Evolutionary conservation across 1,140 invertebrate genomes (phyloP), one percentile per base, ranked within the genome.

Genomic region (Vanessa tameamea): DNA sequence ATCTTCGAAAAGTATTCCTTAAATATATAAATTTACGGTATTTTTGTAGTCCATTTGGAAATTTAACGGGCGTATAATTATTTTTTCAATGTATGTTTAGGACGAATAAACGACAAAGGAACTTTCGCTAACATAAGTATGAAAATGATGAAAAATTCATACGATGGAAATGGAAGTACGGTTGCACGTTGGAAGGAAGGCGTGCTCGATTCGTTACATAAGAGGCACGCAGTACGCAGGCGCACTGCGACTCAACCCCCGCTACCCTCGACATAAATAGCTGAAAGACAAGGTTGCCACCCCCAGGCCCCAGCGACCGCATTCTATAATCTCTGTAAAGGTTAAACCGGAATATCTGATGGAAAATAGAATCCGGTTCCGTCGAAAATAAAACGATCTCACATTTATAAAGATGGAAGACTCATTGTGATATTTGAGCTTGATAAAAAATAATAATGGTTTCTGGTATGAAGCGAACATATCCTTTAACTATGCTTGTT

Each of bases 231-330:
- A 80, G 69, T 72, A 86, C 80, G 87, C 86, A 81, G 87, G 90
- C 90, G 90, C 87, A 82, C 67, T 88, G 82, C 81, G 81, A 75
- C 67, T 81, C 77, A 80, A 77, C 85, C 86, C 86, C 85, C 84
- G 80, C 82, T 82, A 87, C 84, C 88, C 86, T 86, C 90, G 84
- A 89, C 89, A 90, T 92, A 92, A 92, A 92, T 92, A 92, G 87
- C 85, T 90, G 84, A 91, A 89, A 89, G 82, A 89, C 90, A 92
- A 91, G 90, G 90, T 91, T 92, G 85, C 90, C 88, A 88, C 87
- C 89, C 88, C 84, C 80, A 77, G 80, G 81, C 85, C 86, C 81
- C 83, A 70, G 81, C 87, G 85, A 90, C 87, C 88, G 85, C 87
- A 89, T 89, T 91, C 82, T 91, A 88, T 89, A 92, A 91, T 89